phyloP scores from a whole-genome alignment of 2,888 invertebrate genomes.

The Erpobdella octoculata region DNA sequence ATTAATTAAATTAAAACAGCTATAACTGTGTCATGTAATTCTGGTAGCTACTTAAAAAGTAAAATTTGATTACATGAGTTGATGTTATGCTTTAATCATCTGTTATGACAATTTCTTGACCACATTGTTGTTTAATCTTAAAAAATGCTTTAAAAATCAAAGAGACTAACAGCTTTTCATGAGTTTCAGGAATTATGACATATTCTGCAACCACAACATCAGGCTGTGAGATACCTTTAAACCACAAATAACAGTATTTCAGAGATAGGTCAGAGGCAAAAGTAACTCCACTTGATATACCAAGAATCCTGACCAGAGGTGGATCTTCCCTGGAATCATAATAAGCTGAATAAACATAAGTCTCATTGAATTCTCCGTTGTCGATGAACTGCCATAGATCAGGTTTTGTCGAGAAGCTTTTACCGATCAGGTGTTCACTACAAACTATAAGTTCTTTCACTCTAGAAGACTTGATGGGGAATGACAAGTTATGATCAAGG shows the following conservation, averaged over 20 bases:
- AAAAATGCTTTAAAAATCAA: neutral
- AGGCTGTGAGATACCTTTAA: neutral
- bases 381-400: conserved; percentile 13
- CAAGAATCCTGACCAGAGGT: conserved; percentile 19
- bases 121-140: no score
- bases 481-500: neutral
- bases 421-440: neutral
- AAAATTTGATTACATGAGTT: neutral
- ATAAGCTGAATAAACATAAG: conserved; percentile 33
- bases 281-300: conserved; percentile 21
- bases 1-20: neutral
- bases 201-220: conserved; percentile 26
- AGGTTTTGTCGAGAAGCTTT: no score
- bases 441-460: neutral
- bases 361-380: conserved; percentile 21
- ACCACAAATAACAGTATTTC: conserved; percentile 34
- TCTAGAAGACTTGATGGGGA: neutral
- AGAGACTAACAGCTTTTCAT: conserved; percentile 24
- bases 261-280: neutral
- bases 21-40: neutral
- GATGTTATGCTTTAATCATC: neutral
- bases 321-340: conserved; percentile 25
- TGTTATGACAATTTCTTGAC: no score
- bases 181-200: conserved; percentile 32
- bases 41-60: neutral